phyloP scores from a whole-genome alignment of 2,113 vertebrate species.

The Anseranas semipalmata region DNA sequence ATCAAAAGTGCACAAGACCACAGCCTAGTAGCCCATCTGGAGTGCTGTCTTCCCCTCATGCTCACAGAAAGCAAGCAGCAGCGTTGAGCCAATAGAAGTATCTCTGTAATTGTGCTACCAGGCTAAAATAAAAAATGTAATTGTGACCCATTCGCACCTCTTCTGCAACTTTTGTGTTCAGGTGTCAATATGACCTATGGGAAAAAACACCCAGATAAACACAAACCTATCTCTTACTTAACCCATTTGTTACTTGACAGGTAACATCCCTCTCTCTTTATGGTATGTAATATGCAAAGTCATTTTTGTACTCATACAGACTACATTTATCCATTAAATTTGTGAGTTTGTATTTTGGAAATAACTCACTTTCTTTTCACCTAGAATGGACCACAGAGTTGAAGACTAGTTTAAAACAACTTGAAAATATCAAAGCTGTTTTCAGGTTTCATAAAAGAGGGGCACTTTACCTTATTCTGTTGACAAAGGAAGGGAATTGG shows the following conservation, averaged over 20 bases:
- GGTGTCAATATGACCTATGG: background rate
- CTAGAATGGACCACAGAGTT: background rate
- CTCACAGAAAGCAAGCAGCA: background rate
- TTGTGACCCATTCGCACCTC: background rate
- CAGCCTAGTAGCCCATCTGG: too few relatives aligned
- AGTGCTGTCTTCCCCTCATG: background rate
- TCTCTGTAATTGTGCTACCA: background rate
- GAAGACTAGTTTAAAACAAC: background rate
- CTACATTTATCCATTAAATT: background rate
- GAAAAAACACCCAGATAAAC: background rate
- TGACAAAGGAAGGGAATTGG: background rate
- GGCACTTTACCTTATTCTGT: background rate
- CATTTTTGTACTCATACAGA: background rate
- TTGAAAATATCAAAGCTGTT: background rate
- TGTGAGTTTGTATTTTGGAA: background rate
- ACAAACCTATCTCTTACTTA: background rate
- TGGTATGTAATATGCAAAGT: background rate
- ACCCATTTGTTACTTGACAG: background rate
- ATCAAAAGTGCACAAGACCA: fast-evolving
- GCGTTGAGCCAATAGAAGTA: background rate
- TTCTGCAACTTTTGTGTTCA: background rate
- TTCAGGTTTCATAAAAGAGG: background rate
- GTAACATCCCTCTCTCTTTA: background rate
- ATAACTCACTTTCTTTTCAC: background rate
- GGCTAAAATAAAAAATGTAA: background rate